Conservation (phyloP, 2,113 vertebrate genomes). For the Halcyon senegalensis region DNA sequence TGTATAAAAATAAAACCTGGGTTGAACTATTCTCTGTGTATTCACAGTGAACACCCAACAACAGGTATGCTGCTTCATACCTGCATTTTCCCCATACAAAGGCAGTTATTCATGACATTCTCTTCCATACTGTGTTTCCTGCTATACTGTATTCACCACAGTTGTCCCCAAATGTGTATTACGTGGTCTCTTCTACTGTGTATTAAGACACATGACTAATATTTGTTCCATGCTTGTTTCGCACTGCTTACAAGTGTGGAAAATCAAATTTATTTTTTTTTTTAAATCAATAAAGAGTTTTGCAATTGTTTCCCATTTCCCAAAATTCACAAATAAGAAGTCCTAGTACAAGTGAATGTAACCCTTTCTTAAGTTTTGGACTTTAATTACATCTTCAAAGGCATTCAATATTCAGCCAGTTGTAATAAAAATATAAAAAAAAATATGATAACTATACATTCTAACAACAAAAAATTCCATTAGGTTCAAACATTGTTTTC, state of each 20-base stretch:
- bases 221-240: background rate
- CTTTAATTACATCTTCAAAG: background rate
- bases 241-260: background rate
- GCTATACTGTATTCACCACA: background rate
- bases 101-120: background rate
- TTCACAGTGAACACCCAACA: background rate
- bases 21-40: background rate
- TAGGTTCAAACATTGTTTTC: background rate
- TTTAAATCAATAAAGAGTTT: background rate
- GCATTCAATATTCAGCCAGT: background rate
- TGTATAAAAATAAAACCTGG: background rate
- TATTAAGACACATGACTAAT: background rate
- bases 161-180: background rate
- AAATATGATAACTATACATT: background rate
- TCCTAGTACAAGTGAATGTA: background rate
- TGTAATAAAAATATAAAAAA: background rate
- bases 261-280: background rate
- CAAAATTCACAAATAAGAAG: background rate
- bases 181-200: background rate
- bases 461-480: background rate
- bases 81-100: background rate
- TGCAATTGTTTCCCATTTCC: background rate
- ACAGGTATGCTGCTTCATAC: background rate
- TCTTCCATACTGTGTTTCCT: background rate
- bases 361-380: background rate